Conservation (phyloP, 2,113 vertebrate species). For the Sturnus vulgaris region DNA sequence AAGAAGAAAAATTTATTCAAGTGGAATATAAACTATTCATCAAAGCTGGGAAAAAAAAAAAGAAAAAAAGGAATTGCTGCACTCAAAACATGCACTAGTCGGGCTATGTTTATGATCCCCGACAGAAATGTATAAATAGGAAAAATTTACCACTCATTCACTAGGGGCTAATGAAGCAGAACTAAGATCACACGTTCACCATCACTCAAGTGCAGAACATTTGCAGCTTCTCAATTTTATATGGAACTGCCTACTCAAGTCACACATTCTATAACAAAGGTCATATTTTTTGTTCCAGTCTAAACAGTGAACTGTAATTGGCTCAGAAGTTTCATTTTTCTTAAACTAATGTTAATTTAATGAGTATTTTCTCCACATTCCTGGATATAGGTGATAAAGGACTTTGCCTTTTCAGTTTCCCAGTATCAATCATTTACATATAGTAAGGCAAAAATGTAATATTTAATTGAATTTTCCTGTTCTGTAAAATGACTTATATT, state of each 20-base stretch:
- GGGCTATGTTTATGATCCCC: slow-evolving; percentile 67
- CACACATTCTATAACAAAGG: slow-evolving; percentile 51
- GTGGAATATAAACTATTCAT: slow-evolving; percentile 66
- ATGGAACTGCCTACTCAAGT: slow-evolving; percentile 50
- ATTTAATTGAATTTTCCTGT: slow-evolving; percentile 50
- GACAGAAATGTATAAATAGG: slow-evolving; percentile 70
- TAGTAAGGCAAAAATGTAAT: background rate
- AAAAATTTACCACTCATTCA: slow-evolving; percentile 74
- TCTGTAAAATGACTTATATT: slow-evolving; percentile 29
- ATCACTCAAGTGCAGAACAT: slow-evolving; percentile 57
- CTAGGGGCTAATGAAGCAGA: slow-evolving; percentile 73
- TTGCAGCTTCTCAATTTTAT: slow-evolving; percentile 65
- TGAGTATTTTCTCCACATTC: slow-evolving; percentile 67
- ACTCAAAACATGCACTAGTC: slow-evolving; percentile 53
- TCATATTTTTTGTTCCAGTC: slow-evolving; percentile 43
- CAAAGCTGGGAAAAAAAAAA: slow-evolving; percentile 5
- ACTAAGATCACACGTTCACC: slow-evolving; percentile 63
- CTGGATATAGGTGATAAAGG: slow-evolving; percentile 60
- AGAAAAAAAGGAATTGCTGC: slow-evolving; percentile 42
- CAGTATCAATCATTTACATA: slow-evolving; percentile 65
- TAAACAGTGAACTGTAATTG: slow-evolving; percentile 73
- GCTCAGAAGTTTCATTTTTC: slow-evolving; percentile 72
- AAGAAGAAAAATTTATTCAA: slow-evolving; percentile 61
- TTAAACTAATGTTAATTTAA: slow-evolving; percentile 80
- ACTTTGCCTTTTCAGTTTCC: background rate